These are phyloP conservation scores for Xenentodon cancila DNA, from an alignment of 2,797 vertebrate species.

Conservation along the genomic window DNA sequence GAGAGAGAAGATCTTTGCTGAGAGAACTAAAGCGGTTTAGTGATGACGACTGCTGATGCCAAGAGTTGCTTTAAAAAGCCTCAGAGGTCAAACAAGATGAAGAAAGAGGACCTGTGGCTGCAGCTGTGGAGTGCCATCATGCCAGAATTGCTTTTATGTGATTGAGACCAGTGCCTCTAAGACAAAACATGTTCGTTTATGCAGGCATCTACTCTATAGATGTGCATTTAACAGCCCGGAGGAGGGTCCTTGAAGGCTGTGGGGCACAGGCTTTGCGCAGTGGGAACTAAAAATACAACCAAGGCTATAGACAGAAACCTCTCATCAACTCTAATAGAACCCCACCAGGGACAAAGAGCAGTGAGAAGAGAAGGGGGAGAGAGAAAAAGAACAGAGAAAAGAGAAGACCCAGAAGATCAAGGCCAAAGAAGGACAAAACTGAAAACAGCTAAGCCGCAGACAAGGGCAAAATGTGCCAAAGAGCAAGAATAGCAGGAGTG, in stretches of 20 bases:
- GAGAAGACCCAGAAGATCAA: constrained; percentile 56
- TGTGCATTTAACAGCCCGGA: constrained; percentile 41
- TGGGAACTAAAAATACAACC: constrained; percentile 78
- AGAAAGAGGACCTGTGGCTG: constrained; percentile 34
- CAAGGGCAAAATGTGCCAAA: constrained; percentile 59
- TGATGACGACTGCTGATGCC: constrained; percentile 30
- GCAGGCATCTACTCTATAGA: constrained; percentile 36
- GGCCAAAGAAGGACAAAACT: constrained; percentile 69
- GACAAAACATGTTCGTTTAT: constrained; percentile 27
- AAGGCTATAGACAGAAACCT: constrained; percentile 71
- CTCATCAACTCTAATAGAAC: constrained; percentile 75
- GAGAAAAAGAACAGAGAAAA: constrained; percentile 23
- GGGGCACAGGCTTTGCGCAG: constrained; percentile 61
- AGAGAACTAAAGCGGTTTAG: constrained; percentile 36
- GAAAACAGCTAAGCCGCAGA: constrained; percentile 50
- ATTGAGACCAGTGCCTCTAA: constrained; percentile 20
- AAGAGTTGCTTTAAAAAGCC: constrained; percentile 39
- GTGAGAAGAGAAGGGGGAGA: constrained; percentile 1
- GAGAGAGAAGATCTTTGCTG: constrained; percentile 33
- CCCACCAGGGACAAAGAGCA: constrained; percentile 63
- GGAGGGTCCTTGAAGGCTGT: constrained; percentile 67
- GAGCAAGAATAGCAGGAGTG: constrained; percentile 19
- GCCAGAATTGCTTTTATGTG: constrained; percentile 42
- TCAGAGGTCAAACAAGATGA: constrained; percentile 30
- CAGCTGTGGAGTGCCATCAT: constrained; percentile 15